Percentiles rank a stretch among this genome's conserved stretches.
phyloP scores from a whole-genome alignment of 2,888 invertebrate species.

The Acanthopleura granulata region DNA sequence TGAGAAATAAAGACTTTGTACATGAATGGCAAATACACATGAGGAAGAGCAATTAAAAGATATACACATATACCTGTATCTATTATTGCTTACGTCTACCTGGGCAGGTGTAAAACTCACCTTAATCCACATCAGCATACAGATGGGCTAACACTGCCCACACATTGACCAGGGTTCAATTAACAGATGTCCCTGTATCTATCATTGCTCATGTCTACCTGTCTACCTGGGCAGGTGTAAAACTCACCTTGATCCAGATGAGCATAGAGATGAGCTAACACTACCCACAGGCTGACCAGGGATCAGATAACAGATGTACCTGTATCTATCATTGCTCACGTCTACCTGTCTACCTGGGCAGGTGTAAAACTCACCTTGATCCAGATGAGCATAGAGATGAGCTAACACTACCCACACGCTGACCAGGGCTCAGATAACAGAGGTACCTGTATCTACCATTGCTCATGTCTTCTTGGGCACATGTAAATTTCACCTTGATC shows the following conservation, averaged over 20 bases:
- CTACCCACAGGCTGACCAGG: constrained; percentile 34
- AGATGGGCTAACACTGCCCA: constrained; percentile 31
- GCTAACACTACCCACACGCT: constrained; percentile 33
- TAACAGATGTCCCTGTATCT: no score
- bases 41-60: no score
- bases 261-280: constrained; percentile 37
- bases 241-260: constrained; percentile 39
- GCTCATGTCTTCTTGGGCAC: no score
- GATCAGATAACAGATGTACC: constrained; percentile 19
- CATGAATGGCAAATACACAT: no score
- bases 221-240: no score
- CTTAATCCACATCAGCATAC: constrained; percentile 41
- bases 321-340: no score
- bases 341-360: background rate
- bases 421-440: constrained; percentile 34
- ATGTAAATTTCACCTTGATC: constrained; percentile 38
- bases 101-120: constrained; percentile 31
- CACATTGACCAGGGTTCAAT: constrained; percentile 37
- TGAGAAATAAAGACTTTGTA: no score
- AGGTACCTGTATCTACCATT: no score
- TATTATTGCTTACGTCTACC: no score
- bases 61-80: no score
- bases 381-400: constrained; percentile 39
- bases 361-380: constrained; percentile 33
- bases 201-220: no score